Percentiles rank a stretch among this genome's conserved stretches.
These are phyloP conservation scores for Pholis gunnellus DNA, from an alignment of 2,113 vertebrate species.

Conservation along the genomic window DNA sequence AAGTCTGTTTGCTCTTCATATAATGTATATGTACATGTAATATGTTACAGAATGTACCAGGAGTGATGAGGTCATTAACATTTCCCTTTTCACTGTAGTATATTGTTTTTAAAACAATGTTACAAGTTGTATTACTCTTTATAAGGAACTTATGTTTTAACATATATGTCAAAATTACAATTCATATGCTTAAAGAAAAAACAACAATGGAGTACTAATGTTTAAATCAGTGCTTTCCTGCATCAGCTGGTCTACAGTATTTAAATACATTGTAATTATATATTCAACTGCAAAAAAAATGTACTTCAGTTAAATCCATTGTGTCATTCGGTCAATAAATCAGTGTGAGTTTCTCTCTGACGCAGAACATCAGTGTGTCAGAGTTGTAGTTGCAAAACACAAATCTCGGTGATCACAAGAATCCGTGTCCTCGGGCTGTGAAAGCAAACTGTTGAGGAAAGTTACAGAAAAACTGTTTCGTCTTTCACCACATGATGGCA, in stretches of 20 bases:
- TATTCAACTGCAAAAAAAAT: no score
- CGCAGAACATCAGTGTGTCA: not conserved
- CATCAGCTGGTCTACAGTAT: not conserved
- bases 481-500: constrained; percentile 68
- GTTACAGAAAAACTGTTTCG: not conserved
- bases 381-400: not conserved
- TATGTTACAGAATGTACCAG: not conserved
- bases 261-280: not conserved
- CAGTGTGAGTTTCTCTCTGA: not conserved
- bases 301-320: not conserved
- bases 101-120: not conserved
- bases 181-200: not conserved
- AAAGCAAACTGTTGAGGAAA: not conserved
- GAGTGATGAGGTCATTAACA: not conserved
- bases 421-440: not conserved
- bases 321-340: not conserved
- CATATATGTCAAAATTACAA: not conserved
- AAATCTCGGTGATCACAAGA: not conserved
- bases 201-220: not conserved
- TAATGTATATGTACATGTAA: not conserved
- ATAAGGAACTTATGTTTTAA: not conserved
- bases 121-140: not conserved
- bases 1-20: not conserved
- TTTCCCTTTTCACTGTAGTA: not conserved
- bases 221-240: not conserved